Percentiles rank a stretch among this genome's conserved stretches.
Evolutionary conservation across 2,888 invertebrate species (phyloP).

Genomic region (Cheilosia pagana): DNA sequence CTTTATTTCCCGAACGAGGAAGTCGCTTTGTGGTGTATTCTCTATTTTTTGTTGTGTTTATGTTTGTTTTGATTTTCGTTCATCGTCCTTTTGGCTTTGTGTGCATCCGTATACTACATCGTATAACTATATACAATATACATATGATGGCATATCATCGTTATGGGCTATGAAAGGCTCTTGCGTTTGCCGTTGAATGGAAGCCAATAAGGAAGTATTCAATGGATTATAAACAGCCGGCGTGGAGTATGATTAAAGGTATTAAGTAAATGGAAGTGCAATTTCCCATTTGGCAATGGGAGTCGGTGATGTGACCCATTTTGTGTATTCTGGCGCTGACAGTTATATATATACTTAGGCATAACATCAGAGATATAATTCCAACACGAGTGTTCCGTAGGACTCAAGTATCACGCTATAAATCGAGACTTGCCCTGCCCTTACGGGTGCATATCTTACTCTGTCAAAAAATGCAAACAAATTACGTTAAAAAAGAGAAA

Average conservation of each 20-base stretch:
- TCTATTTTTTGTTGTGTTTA: slow-evolving; percentile 16
- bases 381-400: no score
- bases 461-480: no score
- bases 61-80: slow-evolving; percentile 64
- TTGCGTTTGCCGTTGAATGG: slow-evolving; percentile 22
- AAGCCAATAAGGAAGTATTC: slow-evolving; percentile 63
- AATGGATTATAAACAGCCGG: neutral
- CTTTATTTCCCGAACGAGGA: slow-evolving; percentile 61
- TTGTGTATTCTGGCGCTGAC: no score
- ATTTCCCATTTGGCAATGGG: no score
- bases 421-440: no score
- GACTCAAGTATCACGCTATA: no score
- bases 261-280: slow-evolving; percentile 4
- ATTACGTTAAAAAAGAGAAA: no score
- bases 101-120: slow-evolving; percentile 10
- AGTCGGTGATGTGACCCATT: no score
- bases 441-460: no score
- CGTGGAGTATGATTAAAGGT: slow-evolving; percentile 1
- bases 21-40: slow-evolving; percentile 28
- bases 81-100: slow-evolving; percentile 30
- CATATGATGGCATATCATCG: slow-evolving; percentile 33
- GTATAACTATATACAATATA: neutral
- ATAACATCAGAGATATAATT: no score
- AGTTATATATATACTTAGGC: no score
- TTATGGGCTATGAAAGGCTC: slow-evolving; percentile 28